A percentile compares a stretch with the other conserved stretches of the same genome.
These are phyloP conservation scores for Seriola quinqueradiata DNA, from an alignment of 2,113 vertebrate species.

Conservation along the genomic window DNA sequence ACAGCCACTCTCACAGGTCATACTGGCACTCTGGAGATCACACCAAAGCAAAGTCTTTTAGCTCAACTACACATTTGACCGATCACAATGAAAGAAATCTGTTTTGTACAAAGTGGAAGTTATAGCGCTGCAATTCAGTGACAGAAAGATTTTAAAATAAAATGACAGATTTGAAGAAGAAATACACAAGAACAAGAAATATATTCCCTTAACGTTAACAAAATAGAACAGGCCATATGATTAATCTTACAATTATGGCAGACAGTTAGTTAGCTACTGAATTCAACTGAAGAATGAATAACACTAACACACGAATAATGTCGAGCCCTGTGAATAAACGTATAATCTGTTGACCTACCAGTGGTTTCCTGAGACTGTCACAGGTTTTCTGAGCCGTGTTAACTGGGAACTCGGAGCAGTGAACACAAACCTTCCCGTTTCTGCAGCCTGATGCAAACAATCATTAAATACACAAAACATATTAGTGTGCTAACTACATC, in stretches of 20 bases:
- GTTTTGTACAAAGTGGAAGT: background rate
- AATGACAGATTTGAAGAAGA: no score
- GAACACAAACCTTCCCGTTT: conserved; percentile 74
- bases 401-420: conserved; percentile 63
- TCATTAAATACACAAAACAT: background rate
- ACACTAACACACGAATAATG: background rate
- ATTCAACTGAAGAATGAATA: background rate
- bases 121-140: background rate
- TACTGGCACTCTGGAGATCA: conserved; percentile 46
- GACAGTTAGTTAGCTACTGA: no score
- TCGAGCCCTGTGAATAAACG: background rate
- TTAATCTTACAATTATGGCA: no score
- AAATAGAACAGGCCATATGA: background rate
- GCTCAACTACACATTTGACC: background rate
- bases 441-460: conserved; percentile 40
- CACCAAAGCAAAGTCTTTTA: background rate
- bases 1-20: conserved; percentile 78
- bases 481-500: no score
- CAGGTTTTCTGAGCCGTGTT: conserved; percentile 78
- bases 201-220: background rate
- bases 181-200: background rate
- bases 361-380: conserved; percentile 73
- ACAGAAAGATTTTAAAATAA: no score
- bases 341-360: conserved; percentile 57
- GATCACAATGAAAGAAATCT: background rate